Evolutionary conservation across 2,888 invertebrate species (phyloP).

Genomic region (Pandemis cinnamomeana): DNA sequence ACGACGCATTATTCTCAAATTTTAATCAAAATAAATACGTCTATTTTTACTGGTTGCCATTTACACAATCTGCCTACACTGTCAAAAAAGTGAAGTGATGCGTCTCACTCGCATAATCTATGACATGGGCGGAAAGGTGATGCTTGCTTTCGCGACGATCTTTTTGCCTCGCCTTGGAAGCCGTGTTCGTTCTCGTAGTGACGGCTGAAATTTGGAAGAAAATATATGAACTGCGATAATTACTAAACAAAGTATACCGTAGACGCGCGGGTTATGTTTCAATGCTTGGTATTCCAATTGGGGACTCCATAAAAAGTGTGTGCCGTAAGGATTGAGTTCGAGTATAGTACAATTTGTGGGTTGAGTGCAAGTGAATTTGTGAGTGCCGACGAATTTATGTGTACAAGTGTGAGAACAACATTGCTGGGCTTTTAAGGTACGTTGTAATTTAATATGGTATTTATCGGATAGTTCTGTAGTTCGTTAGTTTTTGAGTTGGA

Average conservation of each 20-base stretch:
- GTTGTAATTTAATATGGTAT: constrained; percentile 48
- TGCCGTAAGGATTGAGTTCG: constrained; percentile 65
- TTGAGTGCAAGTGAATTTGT: constrained; percentile 66
- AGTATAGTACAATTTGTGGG: constrained; percentile 62
- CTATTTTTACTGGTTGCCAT: neutral
- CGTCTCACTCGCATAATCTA: constrained; percentile 55
- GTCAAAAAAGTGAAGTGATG: neutral
- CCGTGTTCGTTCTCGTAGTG: constrained; percentile 80
- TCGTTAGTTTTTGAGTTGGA: constrained; percentile 22
- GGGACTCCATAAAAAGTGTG: constrained; percentile 62
- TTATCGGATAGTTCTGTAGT: constrained; percentile 47
- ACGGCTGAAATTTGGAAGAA: constrained; percentile 72
- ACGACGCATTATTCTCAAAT: too few relatives aligned
- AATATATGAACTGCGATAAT: constrained; percentile 72
- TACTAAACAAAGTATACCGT: constrained; percentile 56
- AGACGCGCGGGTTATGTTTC: constrained; percentile 68
- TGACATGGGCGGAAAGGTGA: constrained; percentile 70
- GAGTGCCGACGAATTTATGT: constrained; percentile 73
- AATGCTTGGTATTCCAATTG: constrained; percentile 57
- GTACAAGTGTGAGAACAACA: constrained; percentile 65
- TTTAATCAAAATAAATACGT: too few relatives aligned
- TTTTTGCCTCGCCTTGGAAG: constrained; percentile 76
- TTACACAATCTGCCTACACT: neutral
- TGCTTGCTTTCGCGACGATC: constrained; percentile 70
- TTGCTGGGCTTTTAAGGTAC: constrained; percentile 65